phyloP scores from a whole-genome alignment of 2,113 vertebrate genomes.

The Petromus typicus region DNA sequence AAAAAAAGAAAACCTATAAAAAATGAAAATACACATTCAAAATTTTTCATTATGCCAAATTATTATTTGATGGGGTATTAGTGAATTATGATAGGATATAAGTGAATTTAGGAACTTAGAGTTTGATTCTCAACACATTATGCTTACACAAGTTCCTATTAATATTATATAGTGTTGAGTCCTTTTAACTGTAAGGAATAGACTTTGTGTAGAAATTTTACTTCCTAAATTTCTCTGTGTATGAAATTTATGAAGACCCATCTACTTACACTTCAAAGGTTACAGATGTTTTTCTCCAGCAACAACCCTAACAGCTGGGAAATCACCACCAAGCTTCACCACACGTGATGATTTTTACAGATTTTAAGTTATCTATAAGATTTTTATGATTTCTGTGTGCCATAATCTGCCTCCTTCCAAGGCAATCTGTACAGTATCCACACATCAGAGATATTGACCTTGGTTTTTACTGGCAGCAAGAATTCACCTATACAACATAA shows the following conservation, averaged over 20 bases:
- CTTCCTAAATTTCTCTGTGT: not conserved
- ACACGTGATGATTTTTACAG: not conserved
- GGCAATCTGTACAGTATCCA: not conserved
- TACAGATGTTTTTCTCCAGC: not conserved
- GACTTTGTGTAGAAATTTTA: not conserved
- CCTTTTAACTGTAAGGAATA: not conserved
- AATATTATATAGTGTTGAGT: not conserved
- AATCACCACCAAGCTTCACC: not conserved
- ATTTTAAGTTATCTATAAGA: not conserved
- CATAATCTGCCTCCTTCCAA: not conserved
- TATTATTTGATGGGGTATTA: not conserved
- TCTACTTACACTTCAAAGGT: not conserved
- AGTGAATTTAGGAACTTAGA: conserved; percentile 25
- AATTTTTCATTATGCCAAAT: conserved; percentile 22
- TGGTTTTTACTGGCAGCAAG: not conserved
- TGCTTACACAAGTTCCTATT: not conserved
- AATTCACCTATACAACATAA: not conserved
- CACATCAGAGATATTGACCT: not conserved
- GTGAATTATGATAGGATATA: not conserved
- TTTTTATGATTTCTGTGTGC: not conserved
- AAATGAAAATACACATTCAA: conserved; percentile 54
- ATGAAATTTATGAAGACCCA: not conserved
- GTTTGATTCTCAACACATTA: not conserved
- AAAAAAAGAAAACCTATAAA: no score
- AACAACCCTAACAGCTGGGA: not conserved